phyloP scores from a whole-genome alignment of 2,888 invertebrate species.

The Drosophila limbata region DNA sequence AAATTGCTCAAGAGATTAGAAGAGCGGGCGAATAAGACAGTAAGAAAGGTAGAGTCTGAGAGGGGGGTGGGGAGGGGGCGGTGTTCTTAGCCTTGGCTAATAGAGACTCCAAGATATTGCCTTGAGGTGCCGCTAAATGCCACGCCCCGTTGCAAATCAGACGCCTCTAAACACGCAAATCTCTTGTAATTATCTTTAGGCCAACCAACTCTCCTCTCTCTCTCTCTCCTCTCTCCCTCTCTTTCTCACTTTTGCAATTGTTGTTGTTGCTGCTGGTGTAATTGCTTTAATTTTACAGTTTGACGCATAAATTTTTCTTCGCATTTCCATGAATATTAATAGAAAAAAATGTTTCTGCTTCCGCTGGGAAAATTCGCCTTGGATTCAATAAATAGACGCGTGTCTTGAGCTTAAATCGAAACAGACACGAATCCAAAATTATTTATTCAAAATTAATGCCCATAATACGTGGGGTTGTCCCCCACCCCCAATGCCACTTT shows the following conservation, averaged over 20 bases:
- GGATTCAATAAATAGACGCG: constrained; percentile 46
- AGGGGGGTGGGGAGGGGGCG: background rate
- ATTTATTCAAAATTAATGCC: constrained; percentile 33
- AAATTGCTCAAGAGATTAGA: constrained; percentile 17
- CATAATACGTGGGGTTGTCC: constrained; percentile 11
- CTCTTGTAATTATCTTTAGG: constrained; percentile 55
- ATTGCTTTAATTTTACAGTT: constrained; percentile 67
- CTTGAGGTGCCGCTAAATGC: constrained; percentile 25
- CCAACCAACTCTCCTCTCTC: constrained; percentile 5
- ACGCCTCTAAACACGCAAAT: constrained; percentile 50
- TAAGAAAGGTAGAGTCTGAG: background rate
- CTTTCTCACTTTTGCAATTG: background rate
- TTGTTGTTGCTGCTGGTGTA: constrained; percentile 37
- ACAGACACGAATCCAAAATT: constrained; percentile 37
- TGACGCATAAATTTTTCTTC: constrained; percentile 62
- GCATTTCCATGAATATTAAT: constrained; percentile 66
- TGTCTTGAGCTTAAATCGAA: constrained; percentile 19
- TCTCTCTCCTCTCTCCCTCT: background rate
- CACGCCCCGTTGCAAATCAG: constrained; percentile 29
- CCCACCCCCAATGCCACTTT: too few relatives aligned
- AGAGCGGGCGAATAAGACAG: background rate
- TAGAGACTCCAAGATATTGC: constrained; percentile 8
- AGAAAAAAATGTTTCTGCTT: constrained; percentile 33
- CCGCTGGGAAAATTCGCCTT: constrained; percentile 33
- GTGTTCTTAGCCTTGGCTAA: constrained; percentile 6